Conservation (phyloP, 2,888 invertebrate genomes). For the Callyntrura guangdongensis region DNA sequence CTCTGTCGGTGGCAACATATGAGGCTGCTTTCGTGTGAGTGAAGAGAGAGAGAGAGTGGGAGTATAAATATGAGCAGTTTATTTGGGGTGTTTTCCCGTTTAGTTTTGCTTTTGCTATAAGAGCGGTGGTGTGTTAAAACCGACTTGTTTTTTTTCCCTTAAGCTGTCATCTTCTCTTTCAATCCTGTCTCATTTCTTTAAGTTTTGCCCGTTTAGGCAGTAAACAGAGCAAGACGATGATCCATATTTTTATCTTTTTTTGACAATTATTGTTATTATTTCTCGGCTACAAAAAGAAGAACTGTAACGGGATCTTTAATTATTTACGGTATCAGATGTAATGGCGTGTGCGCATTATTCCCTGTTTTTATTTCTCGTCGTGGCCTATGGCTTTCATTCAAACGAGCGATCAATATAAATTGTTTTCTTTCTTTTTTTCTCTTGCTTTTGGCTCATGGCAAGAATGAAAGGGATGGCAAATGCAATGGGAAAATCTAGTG, state of each 20-base stretch:
- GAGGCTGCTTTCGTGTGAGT: no score
- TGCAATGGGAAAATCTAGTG: not conserved
- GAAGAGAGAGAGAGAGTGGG: no score
- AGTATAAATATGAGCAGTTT: no score
- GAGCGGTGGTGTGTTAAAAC: not conserved
- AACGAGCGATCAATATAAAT: slow-evolving; percentile 3
- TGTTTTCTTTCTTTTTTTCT: not conserved
- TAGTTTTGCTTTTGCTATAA: not conserved
- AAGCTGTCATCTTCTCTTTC: slow-evolving; percentile 11
- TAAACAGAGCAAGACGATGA: slow-evolving; percentile 72
- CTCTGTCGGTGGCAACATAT: no score
- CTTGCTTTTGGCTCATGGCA: not conserved
- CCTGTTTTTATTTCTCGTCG: not conserved
- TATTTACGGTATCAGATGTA: slow-evolving; percentile 5
- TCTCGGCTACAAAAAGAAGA: not conserved
- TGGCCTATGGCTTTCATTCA: slow-evolving; percentile 24
- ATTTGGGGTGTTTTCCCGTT: no score
- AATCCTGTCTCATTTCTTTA: not conserved
- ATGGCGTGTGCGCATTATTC: not conserved
- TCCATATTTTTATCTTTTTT: slow-evolving; percentile 28
- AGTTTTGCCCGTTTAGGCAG: slow-evolving; percentile 17
- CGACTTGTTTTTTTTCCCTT: not conserved
- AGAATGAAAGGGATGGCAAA: not conserved
- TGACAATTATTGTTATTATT: slow-evolving; percentile 62
- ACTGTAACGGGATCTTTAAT: slow-evolving; percentile 31